Evolutionary conservation across 2,113 vertebrate genomes (phyloP), one percentile per base, ranked within the genome.

Genomic region (Falco punctatus): DNA sequence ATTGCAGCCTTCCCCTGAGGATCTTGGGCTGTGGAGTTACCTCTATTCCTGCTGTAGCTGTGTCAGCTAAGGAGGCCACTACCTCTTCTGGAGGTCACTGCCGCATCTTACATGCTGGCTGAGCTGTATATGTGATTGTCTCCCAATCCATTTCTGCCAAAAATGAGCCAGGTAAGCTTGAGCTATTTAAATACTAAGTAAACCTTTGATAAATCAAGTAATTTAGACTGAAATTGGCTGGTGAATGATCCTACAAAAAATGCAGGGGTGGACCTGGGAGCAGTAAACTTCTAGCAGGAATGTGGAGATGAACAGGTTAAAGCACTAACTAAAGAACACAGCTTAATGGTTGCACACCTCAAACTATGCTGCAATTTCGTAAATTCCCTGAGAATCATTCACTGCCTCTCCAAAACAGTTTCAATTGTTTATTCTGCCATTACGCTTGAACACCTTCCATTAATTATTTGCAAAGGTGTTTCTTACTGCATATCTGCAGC

Each of bases 361-460:
- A 58, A 19, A 88, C 54, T 65, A 15, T 30, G 23, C 79, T 86
- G 55, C 27, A 61, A 4, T 95, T 86, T 71, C 58, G 67, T 83
- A 33, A 93, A 88, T 86, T 92, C 86, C 77, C 57, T 8, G 69
- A 81, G 88, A 90, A 78, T n/a, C 69, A 51, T 64, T 89, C 32
- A 12, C 33, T 61, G 74, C 91, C 83, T 91, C 66, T 91, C 83
- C 78, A 51, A 49, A 92, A 52, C 54, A 75, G 28, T 94, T 91
- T 58, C 57, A 88, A 44, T 77, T 84, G 52, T 81, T 95, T 94
- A 69, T 90, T 93, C 94, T 82, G 88, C 74, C 74, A 61, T 86
- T 92, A 79, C 52, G 51, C n/a, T 90, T 79, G 71, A 93, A 55
- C 70, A 30, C 3, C 2, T 94, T 77, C 86, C 59, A 48, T 81